Base-by-base conservation (phyloP, 1,140 invertebrate genomes). In the Lysiphlebus fabarum region DNA sequence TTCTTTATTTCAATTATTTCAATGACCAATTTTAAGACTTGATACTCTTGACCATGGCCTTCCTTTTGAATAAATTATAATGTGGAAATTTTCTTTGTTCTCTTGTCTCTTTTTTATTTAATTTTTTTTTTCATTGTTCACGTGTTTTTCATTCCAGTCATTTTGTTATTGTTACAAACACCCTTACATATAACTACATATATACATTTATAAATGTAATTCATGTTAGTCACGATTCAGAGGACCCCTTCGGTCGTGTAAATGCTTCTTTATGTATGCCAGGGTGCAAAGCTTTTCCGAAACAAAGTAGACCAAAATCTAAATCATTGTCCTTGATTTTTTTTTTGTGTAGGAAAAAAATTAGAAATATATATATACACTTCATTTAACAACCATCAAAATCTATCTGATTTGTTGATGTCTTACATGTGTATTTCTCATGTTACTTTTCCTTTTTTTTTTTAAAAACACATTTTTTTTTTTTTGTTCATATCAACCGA, bases 211-310 rank as follows among this genome's bases (percentile, higher is more conserved):
- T 40, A 12, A 33, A 38, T 36, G 38, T 58, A 43, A 65, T 62
- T 60, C 61, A 53, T 58, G 57, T 59, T 57, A 59, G 57, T 65
- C 60, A 65, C 60, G 58, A 65, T 54, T 60, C 54, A 59, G n/a
- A 33, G 57, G 53, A 58, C 50, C 64, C 66, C 59, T 59, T 54
- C 11, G 17, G 50, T 48, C 50, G 62, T 58, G 45, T 64, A 65
- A 67, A 65, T 56, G 47, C 5, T 45, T 54, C 53, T 69, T 64
- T 66, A 65, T 67, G 56, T 10, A 34, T 14, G 17, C 12, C 1
- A 14, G 40, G 11, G 7, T n/a, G 11, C 34, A 37, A 14, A 17
- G 12, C 9, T 53, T 59, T 51, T 33, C 44, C 26, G 11, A 43
- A 47, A 10, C 14, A 36, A 44, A 36, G 44, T 44, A 45, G 17